Conservation (phyloP, 2,888 invertebrate species). For the Sipunculus nudus region DNA sequence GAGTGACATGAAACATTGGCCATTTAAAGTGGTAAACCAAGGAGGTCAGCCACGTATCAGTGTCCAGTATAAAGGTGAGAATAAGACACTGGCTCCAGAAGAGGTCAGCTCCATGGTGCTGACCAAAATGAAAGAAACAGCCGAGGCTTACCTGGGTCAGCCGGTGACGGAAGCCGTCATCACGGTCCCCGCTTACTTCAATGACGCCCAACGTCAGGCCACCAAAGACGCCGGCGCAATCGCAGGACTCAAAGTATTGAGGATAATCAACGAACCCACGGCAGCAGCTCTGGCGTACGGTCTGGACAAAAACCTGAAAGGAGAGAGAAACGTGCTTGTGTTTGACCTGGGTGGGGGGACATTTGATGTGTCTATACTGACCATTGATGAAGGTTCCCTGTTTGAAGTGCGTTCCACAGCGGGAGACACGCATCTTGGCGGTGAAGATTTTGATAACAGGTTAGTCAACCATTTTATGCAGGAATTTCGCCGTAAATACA, state of each 20-base stretch:
- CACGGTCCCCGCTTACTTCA: conserved; percentile 67
- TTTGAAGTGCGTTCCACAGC: conserved; percentile 95
- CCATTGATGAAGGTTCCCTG: conserved; percentile 86
- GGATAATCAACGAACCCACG: conserved; percentile 83
- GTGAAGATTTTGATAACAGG: conserved; percentile 74
- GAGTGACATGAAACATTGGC: conserved; percentile 43
- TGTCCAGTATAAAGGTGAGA: conserved; percentile 81
- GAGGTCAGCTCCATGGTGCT: conserved; percentile 93
- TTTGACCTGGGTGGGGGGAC: conserved; percentile 84
- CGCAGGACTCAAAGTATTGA: conserved; percentile 86
- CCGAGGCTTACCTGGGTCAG: conserved; percentile 71
- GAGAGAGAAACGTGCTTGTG: conserved; percentile 71
- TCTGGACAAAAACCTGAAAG: conserved; percentile 68
- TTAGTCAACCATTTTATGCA: conserved; percentile 62
- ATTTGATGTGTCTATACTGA: conserved; percentile 93
- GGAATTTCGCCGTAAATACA: conserved; percentile 54
- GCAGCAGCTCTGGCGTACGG: conserved; percentile 70
- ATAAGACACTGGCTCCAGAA: conserved; percentile 87
- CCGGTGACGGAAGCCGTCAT: conserved; percentile 53
- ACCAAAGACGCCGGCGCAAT: conserved; percentile 89
- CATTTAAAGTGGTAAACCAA: conserved; percentile 39
- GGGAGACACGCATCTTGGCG: conserved; percentile 92
- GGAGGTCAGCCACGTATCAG: conserved; percentile 56
- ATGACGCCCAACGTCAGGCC: conserved; percentile 66
- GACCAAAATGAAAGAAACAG: conserved; percentile 83